phyloP scores from a whole-genome alignment of 2,113 vertebrate genomes.

The Larimichthys polyactis region DNA sequence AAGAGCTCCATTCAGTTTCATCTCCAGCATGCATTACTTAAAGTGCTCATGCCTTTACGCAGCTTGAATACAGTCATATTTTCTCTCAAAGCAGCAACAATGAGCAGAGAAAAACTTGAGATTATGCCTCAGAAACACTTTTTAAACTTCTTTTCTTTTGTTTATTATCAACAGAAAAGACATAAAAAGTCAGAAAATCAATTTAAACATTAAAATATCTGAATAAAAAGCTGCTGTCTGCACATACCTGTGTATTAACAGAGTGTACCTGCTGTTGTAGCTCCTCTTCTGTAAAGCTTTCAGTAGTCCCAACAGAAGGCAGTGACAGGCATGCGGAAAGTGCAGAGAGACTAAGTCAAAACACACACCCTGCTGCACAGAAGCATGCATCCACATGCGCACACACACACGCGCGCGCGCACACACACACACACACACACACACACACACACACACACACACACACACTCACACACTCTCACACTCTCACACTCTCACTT shows the following conservation, averaged over 20 bases:
- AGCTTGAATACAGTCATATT: neutral
- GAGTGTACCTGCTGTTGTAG: conserved; percentile 43
- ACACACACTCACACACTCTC: conserved; percentile 21
- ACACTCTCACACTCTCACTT: conserved; percentile 15
- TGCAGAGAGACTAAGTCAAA: conserved; percentile 22
- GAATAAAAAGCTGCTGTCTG: neutral
- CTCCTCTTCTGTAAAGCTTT: conserved; percentile 45
- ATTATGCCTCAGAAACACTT: neutral
- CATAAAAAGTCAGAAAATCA: neutral
- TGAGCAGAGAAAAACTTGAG: neutral
- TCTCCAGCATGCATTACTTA: conserved; percentile 18
- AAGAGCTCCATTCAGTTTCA: conserved; percentile 40
- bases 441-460: conserved; percentile 32
- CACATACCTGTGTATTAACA: conserved; percentile 37
- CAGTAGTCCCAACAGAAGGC: conserved; percentile 15
- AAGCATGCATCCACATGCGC: conserved; percentile 65
- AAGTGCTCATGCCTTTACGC: neutral
- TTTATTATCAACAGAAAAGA: neutral
- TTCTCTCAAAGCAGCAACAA: neutral
- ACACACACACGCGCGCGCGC: conserved; percentile 18
- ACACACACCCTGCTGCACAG: conserved; percentile 56
- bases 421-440: conserved; percentile 17
- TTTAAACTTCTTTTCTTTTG: neutral
- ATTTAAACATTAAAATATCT: neutral
- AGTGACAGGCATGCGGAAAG: conserved; percentile 30